Conservation (phyloP, 2,797 vertebrate genomes). For the Pipistrellus pygmaeus region DNA sequence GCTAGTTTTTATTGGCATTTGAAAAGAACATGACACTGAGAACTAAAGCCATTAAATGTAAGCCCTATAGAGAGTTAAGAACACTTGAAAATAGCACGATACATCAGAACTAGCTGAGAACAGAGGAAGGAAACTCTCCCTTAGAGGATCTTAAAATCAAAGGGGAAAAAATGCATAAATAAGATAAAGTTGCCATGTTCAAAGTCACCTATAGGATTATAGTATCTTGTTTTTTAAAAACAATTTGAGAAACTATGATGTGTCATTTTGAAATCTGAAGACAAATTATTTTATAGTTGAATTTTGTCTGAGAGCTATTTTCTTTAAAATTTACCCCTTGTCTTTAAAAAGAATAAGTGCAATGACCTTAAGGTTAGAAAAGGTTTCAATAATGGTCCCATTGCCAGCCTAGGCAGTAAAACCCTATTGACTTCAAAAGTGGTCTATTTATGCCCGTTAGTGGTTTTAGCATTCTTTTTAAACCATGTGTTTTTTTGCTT, state of each 20-base stretch:
- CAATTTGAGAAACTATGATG: not conserved
- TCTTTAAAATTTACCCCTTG: not conserved
- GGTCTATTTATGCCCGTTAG: not conserved
- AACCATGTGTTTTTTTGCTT: not conserved
- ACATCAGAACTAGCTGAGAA: conserved; percentile 32
- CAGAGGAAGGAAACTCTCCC: not conserved
- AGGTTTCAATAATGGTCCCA: not conserved
- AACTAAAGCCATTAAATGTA: conserved; percentile 69
- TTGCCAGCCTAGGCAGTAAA: not conserved
- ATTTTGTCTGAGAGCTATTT: not conserved
- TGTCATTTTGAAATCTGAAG: not conserved
- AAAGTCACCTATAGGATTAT: not conserved
- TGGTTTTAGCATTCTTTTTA: conserved; percentile 14
- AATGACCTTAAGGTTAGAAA: conserved; percentile 13
- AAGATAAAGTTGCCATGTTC: not conserved
- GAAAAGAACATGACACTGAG: conserved; percentile 48
- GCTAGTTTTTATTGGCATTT: conserved; percentile 59
- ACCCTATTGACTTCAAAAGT: not conserved
- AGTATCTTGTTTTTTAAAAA: not conserved
- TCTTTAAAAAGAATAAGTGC: not conserved
- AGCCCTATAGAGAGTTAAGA: not conserved
- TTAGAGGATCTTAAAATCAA: conserved; percentile 47
- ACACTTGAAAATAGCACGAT: not conserved
- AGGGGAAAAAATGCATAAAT: conserved; percentile 32
- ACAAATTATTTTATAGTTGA: not conserved